Evolutionary conservation across 2,113 vertebrate genomes (phyloP).

Genomic region (Gymnocephalus cernua): DNA sequence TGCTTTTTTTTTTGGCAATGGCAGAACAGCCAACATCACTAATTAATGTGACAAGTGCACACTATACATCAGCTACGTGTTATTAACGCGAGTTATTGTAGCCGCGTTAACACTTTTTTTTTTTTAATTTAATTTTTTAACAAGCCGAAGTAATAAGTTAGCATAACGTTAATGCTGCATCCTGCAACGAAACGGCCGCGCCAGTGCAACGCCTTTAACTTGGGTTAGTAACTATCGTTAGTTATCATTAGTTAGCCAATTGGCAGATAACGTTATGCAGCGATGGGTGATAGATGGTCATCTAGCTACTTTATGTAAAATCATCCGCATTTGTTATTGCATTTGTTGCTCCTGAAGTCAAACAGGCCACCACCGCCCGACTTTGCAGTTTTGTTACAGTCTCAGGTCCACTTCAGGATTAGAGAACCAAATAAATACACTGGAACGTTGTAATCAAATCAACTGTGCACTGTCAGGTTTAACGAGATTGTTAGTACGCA

Average conservation of each 20-base stretch:
- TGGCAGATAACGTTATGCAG: not conserved
- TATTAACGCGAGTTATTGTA: not conserved
- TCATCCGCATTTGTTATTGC: conserved; percentile 18
- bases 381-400: conserved; percentile 69
- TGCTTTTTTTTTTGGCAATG: not conserved
- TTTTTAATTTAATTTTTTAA: conserved; percentile 3
- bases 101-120: conserved; percentile 61
- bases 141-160: conserved; percentile 59
- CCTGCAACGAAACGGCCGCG: conserved; percentile 44
- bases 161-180: conserved; percentile 30
- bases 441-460: conserved; percentile 59
- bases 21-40: not conserved
- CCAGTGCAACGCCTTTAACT: conserved; percentile 52
- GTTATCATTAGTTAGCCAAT: not conserved
- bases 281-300: not conserved
- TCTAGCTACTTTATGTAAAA: conserved; percentile 11
- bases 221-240: not conserved
- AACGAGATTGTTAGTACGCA: conserved; percentile 77
- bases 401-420: not conserved
- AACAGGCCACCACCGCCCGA: conserved; percentile 74
- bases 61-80: not conserved
- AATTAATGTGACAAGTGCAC: not conserved
- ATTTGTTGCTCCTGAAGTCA: conserved; percentile 45
- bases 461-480: conserved; percentile 57
- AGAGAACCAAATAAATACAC: conserved; percentile 33